Evolutionary conservation across 92 coral and sea anemone species (phyloP), one percentile per base, ranked within the genome.

Genomic region (Actinernus sp.): DNA sequence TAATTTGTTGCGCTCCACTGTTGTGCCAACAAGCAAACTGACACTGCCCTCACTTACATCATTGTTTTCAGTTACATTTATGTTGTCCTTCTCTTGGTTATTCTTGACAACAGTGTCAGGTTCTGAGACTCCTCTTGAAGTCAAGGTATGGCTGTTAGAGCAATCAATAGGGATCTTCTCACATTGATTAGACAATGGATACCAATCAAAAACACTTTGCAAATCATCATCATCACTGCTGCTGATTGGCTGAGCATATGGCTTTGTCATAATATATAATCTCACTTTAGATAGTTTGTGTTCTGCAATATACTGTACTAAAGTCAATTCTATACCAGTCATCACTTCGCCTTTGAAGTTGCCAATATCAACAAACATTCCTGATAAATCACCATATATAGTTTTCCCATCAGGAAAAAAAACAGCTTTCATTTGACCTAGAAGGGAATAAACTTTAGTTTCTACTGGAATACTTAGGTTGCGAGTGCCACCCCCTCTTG

Each of bases 401-500:
- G 50, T 54, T 51, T 26, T 37, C 31, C 68, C 56, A 38, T 78
- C 62, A 43, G 85, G 85, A 37, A 77, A 78, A 39, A 78, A 78
- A 13, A 70, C 48, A 22, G 37, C 29, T 37, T 79, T 79, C 51
- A 79, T 46, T 27, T 45, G 18, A 1, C 19, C 32, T 13, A 59
- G 46, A 39, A 79, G 9, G 16, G 69, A 54, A 29, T 44, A 31
- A 41, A 29, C 52, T 10, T 49, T 48, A 29, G 53, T 25, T 24
- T 54, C 39, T 21, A 53, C 45, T 26, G 78, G 46, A 49, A 51
- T 57, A 52, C 72, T 52, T 11, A 79, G 39, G 46, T 60, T 70
- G 20, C 82, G 64, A 34, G 82, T 63, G 7, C 82, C 82, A 31
- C 82, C 82, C 22, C 81, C 79, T 71, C 69, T 61, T 26, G 87